A percentile compares a stretch with the other conserved stretches of the same genome.
These are phyloP conservation scores for Echinops telfairi DNA, from an alignment of 2,113 vertebrate genomes.

Conservation along the genomic window DNA sequence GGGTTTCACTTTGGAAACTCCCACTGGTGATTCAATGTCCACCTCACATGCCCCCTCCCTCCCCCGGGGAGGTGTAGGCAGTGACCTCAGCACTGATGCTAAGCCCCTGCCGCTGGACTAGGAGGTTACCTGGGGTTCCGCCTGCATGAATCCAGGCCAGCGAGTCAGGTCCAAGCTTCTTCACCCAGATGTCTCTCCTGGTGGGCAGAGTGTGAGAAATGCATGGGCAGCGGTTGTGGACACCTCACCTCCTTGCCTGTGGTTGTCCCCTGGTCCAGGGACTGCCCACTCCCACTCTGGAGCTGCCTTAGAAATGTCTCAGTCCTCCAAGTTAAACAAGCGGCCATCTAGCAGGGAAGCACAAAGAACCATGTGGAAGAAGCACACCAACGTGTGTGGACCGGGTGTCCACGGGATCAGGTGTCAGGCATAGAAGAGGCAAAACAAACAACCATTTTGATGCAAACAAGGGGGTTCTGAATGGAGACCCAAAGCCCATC, in stretches of 20 bases:
- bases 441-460: too few species aligned
- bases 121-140: not conserved
- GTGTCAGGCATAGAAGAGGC: too few species aligned
- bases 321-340: not conserved
- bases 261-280: too few species aligned
- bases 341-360: too few species aligned
- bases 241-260: not conserved
- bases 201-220: not conserved
- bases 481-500: too few species aligned
- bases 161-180: not conserved
- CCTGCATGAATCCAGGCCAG: fast-evolving
- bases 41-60: not conserved
- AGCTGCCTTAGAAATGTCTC: not conserved
- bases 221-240: not conserved
- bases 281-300: fast-evolving
- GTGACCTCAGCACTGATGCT: not conserved
- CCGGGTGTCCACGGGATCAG: too few species aligned
- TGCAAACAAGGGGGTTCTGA: too few species aligned
- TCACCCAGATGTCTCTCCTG: too few species aligned
- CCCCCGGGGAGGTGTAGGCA: fast-evolving
- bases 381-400: too few species aligned
- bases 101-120: too few species aligned
- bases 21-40: not conserved
- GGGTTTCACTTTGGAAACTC: not conserved
- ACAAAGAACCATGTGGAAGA: too few species aligned